phyloP scores from a whole-genome alignment of 2,113 vertebrate species.

The Prunella himalayana region DNA sequence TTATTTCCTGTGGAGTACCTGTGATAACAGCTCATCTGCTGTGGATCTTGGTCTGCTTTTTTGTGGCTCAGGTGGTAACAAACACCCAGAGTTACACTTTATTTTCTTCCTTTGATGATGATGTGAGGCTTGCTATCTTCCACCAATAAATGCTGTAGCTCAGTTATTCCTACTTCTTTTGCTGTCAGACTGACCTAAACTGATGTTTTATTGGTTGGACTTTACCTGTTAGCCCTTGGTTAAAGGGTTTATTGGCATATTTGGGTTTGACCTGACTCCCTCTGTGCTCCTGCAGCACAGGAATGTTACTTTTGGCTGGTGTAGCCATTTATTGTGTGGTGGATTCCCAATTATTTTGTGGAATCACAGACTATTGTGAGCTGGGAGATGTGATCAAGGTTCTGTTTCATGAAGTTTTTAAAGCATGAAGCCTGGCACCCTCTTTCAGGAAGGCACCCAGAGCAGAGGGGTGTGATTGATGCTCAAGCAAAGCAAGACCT shows the following conservation, averaged over 20 bases:
- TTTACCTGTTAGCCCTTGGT: background rate
- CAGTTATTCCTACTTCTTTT: background rate
- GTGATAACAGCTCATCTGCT: background rate
- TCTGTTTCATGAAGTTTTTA: background rate
- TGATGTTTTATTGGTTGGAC: background rate
- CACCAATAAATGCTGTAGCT: background rate
- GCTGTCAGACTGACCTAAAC: background rate
- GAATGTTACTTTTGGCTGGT: background rate
- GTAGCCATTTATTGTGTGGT: accelerated
- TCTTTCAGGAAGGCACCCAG: background rate
- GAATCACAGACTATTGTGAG: background rate
- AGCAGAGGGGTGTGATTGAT: background rate
- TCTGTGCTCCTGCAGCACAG: background rate
- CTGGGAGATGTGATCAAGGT: background rate
- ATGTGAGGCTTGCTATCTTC: background rate
- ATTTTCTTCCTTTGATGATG: background rate
- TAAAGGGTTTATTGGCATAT: background rate
- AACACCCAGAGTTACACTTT: background rate
- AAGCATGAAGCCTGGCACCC: background rate
- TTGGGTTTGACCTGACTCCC: background rate
- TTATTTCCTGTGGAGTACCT: background rate
- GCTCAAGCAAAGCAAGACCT: background rate
- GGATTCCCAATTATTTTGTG: background rate
- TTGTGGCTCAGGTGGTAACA: background rate
- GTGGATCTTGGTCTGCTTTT: background rate